Evolutionary conservation across 2,113 vertebrate genomes (phyloP), one percentile per base, ranked within the genome.

Genomic region (Sterrhoptilus dennistouni): DNA sequence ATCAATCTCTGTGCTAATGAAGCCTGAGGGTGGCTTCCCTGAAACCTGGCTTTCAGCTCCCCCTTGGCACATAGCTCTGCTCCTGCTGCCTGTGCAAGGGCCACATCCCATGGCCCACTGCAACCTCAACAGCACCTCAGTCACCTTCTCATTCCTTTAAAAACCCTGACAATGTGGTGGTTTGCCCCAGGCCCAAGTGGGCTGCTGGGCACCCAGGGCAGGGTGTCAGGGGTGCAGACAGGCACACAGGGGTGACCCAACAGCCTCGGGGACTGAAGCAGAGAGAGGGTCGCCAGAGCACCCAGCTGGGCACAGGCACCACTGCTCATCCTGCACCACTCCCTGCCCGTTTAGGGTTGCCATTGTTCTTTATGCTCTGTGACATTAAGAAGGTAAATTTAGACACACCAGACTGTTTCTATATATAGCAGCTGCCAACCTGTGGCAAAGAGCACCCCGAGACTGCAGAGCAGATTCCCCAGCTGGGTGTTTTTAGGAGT

Each of bases 41-140:
- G 0, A 23, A 22, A 12, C 13, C 68, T 11, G 60, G 65, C 57
- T 13, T 13, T 3, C 36, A 10, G 16, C 31, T n/a, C 1, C 22
- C 15, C 25, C 52, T 22, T 2, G n/a, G 54, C 17, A 8, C 20
- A 8, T 0, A 3, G 23, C 53, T 22, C 54, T 4, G 64, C 53
- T 66, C 16, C 31, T 36, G 15, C 24, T 23, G 35, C 11, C 45
- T 2, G 0, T 2, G 40, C 24, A 22, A 35, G 53, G 52, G 47
- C 38, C 84, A 9, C 40, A 1, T 12, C 28, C 60, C 27, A 1
- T 7, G 0, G 3, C 15, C 6, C 7, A 4, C 6, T 4, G 56
- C 50, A 6, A 1, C 1, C 35, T 9, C 38, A 1, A 45, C 3
- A 21, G 28, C 0, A 0, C 52, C 25, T 33, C 3, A 1, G 31